Base-by-base conservation (phyloP, 2,797 vertebrate species). In the Peromyscus nudipes region DNA sequence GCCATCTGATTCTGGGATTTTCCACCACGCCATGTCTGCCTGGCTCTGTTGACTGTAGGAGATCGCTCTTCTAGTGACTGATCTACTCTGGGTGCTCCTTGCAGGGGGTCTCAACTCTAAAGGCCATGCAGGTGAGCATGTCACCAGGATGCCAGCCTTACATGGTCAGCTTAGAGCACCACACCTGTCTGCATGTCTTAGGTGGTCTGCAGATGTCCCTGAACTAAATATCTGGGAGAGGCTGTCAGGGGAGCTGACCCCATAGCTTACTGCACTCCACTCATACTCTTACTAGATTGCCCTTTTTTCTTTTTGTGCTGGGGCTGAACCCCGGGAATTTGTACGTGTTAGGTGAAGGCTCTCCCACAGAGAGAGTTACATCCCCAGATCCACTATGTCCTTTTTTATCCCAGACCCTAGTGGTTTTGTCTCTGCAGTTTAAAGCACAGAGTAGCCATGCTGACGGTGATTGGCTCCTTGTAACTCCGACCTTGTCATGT, bases 21-120 rank as follows among this genome's bases (percentile, higher is more conserved):
- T 21, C 73, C 43, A 3, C 14, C 5, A 10, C 7, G 0, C 43
- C 43, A 14, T 0, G 4, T 16, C 29, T 64, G 8, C 19, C n/a
- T 10, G 52, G n/a, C 46, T 46, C n/a, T 34, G 2, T 3, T 21
- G 43, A 49, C 65, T 27, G 31, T 14, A 13, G 71, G 46, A 55
- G 6, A 6, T 8, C 4, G 37, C 37, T 57, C 40, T 34, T 62
- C 43, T 19, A 12, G 21, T 49, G 21, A 3, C 40, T 60, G 13
- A 31, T 83, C 84, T 69, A 1, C 43, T 80, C 77, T 6, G 3
- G 0, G 23, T n/a, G 69, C 43, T 71, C 23, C 52, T 77, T 67
- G 6, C 4, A 25, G 49, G 69, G 46, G 7, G 29, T 37, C 52
- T 79, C 7, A 14, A 34, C 52, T 52, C 0, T 13, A 9, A 77